These are phyloP conservation scores for Psephotus haematonotus DNA, from an alignment of 2,113 vertebrate genomes.

Conservation along the genomic window DNA sequence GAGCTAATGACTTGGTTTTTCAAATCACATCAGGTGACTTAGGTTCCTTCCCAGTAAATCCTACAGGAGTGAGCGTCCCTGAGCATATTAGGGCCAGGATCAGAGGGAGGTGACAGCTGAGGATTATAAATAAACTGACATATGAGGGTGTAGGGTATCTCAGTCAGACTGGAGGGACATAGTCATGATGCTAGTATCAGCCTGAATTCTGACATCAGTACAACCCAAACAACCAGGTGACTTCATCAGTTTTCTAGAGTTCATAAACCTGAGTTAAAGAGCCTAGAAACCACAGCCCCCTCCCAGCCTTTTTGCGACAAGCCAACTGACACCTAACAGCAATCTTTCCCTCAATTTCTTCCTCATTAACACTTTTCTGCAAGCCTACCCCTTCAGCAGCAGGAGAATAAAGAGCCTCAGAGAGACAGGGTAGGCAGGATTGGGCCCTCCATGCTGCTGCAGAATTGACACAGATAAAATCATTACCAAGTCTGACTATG, in stretches of 20 bases:
- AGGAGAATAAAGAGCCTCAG: not conserved
- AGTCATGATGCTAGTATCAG: not conserved
- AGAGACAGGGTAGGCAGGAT: not conserved
- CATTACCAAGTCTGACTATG: not conserved
- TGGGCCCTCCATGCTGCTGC: not conserved
- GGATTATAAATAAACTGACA: not conserved
- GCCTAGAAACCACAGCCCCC: not conserved
- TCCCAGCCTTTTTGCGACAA: not conserved
- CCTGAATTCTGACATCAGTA: not conserved
- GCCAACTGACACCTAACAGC: not conserved
- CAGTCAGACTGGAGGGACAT: not conserved
- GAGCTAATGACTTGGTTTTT: not conserved
- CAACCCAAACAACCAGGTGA: not conserved
- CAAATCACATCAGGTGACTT: not conserved
- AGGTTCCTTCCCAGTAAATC: not conserved
- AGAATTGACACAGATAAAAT: not conserved
- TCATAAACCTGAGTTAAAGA: not conserved
- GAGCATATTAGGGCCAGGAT: not conserved
- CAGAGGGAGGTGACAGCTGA: not conserved
- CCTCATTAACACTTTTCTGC: not conserved
- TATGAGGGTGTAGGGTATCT: not conserved
- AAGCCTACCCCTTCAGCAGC: not conserved
- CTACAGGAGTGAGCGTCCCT: not conserved
- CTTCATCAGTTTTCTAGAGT: not conserved
- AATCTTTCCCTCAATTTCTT: rapidly evolving